Conservation (phyloP, 2,888 invertebrate genomes). For the Drosophila mettleri region DNA sequence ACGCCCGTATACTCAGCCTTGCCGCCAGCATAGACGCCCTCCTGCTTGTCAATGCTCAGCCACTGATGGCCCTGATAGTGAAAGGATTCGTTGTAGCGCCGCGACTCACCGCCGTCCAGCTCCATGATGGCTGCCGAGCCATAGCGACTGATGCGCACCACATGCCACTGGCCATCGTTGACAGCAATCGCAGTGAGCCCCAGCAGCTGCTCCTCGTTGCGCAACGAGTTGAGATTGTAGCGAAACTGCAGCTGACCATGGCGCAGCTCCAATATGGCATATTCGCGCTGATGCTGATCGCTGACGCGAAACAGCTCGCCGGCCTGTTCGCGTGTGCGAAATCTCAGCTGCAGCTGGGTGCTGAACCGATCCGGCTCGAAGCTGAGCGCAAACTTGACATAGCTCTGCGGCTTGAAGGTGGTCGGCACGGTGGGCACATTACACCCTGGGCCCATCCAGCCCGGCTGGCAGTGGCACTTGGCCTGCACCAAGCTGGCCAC, state of each 20-base stretch:
- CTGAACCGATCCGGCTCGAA: slow-evolving; percentile 96
- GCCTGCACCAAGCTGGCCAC: slow-evolving; percentile 95
- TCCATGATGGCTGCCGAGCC: slow-evolving; percentile 96
- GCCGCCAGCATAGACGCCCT: slow-evolving; percentile 97
- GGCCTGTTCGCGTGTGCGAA: slow-evolving; percentile 95
- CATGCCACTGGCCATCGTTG: slow-evolving; percentile 98
- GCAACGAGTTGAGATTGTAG: slow-evolving; percentile 95
- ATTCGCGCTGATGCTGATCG: slow-evolving; percentile 96
- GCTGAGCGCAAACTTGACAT: slow-evolving; percentile 96
- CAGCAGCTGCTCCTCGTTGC: slow-evolving; percentile 94
- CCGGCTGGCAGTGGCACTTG: slow-evolving; percentile 96
- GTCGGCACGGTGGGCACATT: slow-evolving; percentile 93
- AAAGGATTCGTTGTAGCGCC: slow-evolving; percentile 96
- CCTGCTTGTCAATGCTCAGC: slow-evolving; percentile 95
- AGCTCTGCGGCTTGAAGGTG: slow-evolving; percentile 96
- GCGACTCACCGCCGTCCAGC: slow-evolving; percentile 96
- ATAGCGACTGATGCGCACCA: slow-evolving; percentile 94
- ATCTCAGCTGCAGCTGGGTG: slow-evolving; percentile 95
- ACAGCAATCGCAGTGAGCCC: slow-evolving; percentile 94
- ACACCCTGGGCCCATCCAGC: slow-evolving; percentile 96
- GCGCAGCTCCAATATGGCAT: slow-evolving; percentile 93
- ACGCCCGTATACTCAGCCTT: slow-evolving; percentile 98
- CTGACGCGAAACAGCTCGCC: slow-evolving; percentile 97
- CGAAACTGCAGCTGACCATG: slow-evolving; percentile 94
- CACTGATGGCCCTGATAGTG: slow-evolving; percentile 95